These are phyloP conservation scores for Hippocampus zosterae DNA, from an alignment of 2,113 vertebrate species.

Conservation along the genomic window DNA sequence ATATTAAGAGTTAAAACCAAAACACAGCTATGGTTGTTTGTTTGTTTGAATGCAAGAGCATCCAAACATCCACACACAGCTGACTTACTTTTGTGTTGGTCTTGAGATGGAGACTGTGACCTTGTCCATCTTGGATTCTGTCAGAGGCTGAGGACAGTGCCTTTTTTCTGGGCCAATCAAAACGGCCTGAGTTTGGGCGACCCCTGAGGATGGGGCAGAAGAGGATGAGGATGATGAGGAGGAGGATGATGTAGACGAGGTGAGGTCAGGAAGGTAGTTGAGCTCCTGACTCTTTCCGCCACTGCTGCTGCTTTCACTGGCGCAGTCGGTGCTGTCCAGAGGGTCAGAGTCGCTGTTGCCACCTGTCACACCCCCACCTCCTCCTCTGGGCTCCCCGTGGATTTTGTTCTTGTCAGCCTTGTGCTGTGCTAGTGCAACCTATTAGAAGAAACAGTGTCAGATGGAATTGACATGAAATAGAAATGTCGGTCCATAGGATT, in stretches of 20 bases:
- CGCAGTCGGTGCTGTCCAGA: constrained; percentile 93
- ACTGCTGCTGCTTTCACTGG: constrained; percentile 90
- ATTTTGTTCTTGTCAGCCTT: constrained; percentile 98
- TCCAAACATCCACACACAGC: background rate
- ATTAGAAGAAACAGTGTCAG: background rate
- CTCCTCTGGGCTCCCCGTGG: constrained; percentile 89
- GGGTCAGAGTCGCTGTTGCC: constrained; percentile 95
- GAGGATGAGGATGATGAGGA: constrained; percentile 73
- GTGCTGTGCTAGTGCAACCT: constrained; percentile 90
- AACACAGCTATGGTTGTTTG: background rate
- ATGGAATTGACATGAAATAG: background rate
- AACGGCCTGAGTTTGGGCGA: constrained; percentile 69
- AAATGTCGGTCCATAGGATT: too few species aligned
- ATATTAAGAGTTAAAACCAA: background rate
- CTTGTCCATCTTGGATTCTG: constrained; percentile 80
- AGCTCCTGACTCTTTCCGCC: constrained; percentile 93
- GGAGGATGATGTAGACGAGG: constrained; percentile 77
- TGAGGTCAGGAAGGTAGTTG: constrained; percentile 79
- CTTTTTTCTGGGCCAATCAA: constrained; percentile 77
- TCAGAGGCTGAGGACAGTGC: constrained; percentile 73
- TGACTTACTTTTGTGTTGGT: constrained; percentile 75
- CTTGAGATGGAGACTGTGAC: constrained; percentile 85
- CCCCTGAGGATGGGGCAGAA: constrained; percentile 70
- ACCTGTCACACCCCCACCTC: constrained; percentile 80
- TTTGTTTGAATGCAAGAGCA: background rate